Conservation (phyloP, 2,888 invertebrate genomes). For the Hypena proboscidalis region DNA sequence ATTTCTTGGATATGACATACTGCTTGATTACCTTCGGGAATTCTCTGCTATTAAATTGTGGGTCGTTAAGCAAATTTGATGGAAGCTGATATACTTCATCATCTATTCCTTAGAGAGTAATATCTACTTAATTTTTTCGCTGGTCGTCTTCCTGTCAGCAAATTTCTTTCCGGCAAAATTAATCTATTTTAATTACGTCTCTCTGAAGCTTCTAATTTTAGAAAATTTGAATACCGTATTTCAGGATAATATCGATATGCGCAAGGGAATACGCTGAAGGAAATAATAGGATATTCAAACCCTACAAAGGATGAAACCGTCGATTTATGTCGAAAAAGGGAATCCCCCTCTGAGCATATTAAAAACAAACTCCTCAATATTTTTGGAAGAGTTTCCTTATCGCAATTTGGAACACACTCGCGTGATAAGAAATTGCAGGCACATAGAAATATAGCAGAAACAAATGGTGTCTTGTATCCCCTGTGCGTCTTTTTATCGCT, state of each 20-base stretch:
- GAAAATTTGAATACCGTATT: too few relatives aligned
- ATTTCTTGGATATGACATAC: conserved; percentile 45
- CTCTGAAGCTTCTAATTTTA: too few relatives aligned
- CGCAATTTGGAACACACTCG: conserved; percentile 11
- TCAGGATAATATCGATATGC: too few relatives aligned
- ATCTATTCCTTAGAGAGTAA: conserved; percentile 30
- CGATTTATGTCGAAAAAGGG: too few relatives aligned
- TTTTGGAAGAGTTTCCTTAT: conserved; percentile 5
- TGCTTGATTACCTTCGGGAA: conserved; percentile 44
- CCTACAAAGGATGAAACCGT: too few relatives aligned
- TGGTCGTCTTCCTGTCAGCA: too few relatives aligned
- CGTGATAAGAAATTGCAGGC: conserved; percentile 29
- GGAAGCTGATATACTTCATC: conserved; percentile 31
- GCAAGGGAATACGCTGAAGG: too few relatives aligned
- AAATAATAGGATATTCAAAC: too few relatives aligned
- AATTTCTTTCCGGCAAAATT: too few relatives aligned
- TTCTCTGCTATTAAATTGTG: conserved; percentile 32
- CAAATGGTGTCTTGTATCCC: conserved; percentile 35
- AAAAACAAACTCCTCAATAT: too few relatives aligned
- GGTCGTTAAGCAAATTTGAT: conserved; percentile 39
- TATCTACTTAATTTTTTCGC: not conserved
- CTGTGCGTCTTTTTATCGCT: conserved; percentile 45
- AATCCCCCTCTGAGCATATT: too few relatives aligned
- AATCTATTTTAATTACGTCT: too few relatives aligned
- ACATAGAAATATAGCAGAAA: conserved; percentile 22